A percentile compares a stretch with the other conserved stretches of the same genome.
Conservation (phyloP, 2,113 vertebrate genomes). For the Labeo rohita region DNA sequence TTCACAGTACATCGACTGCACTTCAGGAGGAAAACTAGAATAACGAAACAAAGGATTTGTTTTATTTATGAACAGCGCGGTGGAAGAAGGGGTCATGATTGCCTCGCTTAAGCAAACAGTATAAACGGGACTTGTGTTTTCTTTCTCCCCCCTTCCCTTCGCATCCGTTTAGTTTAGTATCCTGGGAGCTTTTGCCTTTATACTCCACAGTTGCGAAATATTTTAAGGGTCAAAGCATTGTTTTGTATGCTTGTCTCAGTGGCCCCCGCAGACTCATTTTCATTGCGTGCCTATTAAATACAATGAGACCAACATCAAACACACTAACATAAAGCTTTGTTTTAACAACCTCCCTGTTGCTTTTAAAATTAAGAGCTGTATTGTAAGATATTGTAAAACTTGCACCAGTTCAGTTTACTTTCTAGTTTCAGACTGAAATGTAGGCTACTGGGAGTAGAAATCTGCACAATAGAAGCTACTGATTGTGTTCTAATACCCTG, state of each 20-base stretch:
- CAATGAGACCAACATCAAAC: neutral
- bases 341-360: neutral
- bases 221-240: conserved; percentile 15
- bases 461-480: conserved; percentile 25
- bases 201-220: neutral
- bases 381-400: neutral
- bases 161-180: conserved; percentile 6
- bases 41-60: conserved; percentile 67
- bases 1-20: conserved; percentile 66
- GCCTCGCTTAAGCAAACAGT: conserved; percentile 41
- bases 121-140: conserved; percentile 19
- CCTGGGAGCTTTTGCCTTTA: conserved; percentile 41
- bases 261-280: neutral
- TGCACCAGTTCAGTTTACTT: neutral
- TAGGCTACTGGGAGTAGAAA: conserved; percentile 33
- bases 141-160: neutral
- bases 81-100: conserved; percentile 38
- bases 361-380: neutral
- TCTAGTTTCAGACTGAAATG: neutral
- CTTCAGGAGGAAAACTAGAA: conserved; percentile 51
- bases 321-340: neutral
- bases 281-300: neutral
- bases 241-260: neutral
- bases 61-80: conserved; percentile 73
- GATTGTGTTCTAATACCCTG: conserved; percentile 32